Base-by-base conservation (phyloP, 2,797 vertebrate species). In the Myotis findleyi region DNA sequence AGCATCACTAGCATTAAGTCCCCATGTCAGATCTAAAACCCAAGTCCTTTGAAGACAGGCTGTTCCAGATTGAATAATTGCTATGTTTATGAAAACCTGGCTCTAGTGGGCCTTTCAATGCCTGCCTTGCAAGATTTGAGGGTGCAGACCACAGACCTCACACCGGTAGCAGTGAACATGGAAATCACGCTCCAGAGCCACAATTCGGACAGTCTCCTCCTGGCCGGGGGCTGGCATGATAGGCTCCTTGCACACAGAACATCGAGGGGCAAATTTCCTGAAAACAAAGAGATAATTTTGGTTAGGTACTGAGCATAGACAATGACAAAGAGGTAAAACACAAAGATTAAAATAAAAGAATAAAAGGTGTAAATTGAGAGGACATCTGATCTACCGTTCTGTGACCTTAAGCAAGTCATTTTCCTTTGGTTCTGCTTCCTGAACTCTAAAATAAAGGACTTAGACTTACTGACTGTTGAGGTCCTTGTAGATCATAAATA, bases 161-260 rank as follows among this genome's bases (percentile, higher is more conserved):
- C 99, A 99, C 76, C 99, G 99, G 98, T 99, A 99, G 98, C 99
- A 99, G 94, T 99, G 99, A 96, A 99, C 99, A 0, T 99, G 99
- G 98, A 99, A 99, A 97, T 99, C 99, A 0, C 99, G 99, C 97
- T 99, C 99, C 98, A 99, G 98, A 79, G 99, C 99, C 92, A 99
- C 99, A 25, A 99, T 99, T 49, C 99, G 99, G 72, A 99, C 99
- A 0, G 99, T 99, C 98, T 99, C 99, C 98, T 99, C 99, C 98
- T 99, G 99, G 59, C 99, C 99, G 0, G 99, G 99, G 12, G 99
- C 99, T 0, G 99, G 99, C 99, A 99, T 99, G 95, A 99, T 99
- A 38, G 99, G 99, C 96, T 99, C 99, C 90, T 98, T 99, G 97
- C 99, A 99, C 97, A 99, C 99, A 12, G 99, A 99, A 98, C 99